Base-by-base conservation (phyloP, 2,888 invertebrate species). In the Oxyscelio sp. region DNA sequence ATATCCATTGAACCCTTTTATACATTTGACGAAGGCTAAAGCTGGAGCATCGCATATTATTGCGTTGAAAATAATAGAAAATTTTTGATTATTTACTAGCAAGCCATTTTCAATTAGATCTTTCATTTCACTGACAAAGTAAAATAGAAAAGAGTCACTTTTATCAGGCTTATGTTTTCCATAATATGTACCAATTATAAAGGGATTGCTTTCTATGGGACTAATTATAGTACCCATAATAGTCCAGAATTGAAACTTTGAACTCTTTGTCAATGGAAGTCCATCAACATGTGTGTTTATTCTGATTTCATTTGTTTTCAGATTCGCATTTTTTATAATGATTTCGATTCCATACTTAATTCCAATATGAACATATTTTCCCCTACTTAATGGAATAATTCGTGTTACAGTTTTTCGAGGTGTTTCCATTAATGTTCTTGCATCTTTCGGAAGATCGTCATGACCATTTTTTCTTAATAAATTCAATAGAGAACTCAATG, bases 171-270 rank as follows among this genome's bases (percentile, higher is more conserved):
- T 65, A 0, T 13, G 3, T 22, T 48, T 27, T 4, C 48, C 48
- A 50, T 65, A 48, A 21, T 61, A 61, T 2, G n/a, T 6, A n/a
- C 63, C 63, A 34, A 65, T 65, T 2, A 48, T 8, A 34, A 65
- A 65, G 5, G 63, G 63, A 13, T 65, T 65, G 19, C 63, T 65
- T 27, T 65, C 13, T 5, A 31, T n/a, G 0, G 63, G 63, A 50
- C 48, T 48, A 9, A 31, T 48, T 4, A 65, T 31, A 21, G 63
- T 31, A 31, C 48, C 48, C 63, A 50, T 27, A 34, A 48, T n/a
- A n/a, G n/a, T n/a, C n/a, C n/a, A n/a, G n/a, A n/a, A n/a, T n/a
- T n/a, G n/a, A n/a, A n/a, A n/a, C 11, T 66, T 34, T 3, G 38
- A 50, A 6, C 52, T 52, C n/a, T 66, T 52, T 22, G 27, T 22